Evolutionary conservation across 2,113 vertebrate species (phyloP).

Genomic region (Dasyprocta punctata): DNA sequence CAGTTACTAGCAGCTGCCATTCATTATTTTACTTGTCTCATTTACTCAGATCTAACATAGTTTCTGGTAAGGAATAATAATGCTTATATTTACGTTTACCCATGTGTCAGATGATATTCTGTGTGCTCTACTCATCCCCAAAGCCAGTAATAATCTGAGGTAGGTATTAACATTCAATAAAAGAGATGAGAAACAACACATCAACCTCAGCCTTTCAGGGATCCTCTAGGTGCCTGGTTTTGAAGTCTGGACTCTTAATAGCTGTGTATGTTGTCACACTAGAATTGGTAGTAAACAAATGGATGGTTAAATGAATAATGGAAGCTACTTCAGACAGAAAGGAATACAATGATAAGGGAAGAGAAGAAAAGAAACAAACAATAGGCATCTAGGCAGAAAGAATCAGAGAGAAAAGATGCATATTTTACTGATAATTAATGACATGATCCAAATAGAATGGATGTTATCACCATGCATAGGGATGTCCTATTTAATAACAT

Average conservation of each 20-base stretch:
- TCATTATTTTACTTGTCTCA: neutral
- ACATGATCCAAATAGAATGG: neutral
- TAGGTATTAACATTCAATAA: neutral
- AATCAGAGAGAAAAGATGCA: neutral
- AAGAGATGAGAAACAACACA: neutral
- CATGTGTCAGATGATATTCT: neutral
- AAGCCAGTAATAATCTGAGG: neutral
- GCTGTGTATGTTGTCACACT: neutral
- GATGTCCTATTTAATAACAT: neutral
- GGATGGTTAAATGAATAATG: neutral
- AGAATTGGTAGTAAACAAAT: neutral
- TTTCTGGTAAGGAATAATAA: neutral
- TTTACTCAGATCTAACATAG: neutral
- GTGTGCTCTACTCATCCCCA: neutral
- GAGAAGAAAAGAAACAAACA: neutral
- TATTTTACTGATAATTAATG: neutral
- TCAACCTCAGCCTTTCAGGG: neutral
- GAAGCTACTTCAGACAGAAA: neutral
- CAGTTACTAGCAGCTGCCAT: neutral
- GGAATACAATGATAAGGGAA: neutral
- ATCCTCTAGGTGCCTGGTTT: neutral
- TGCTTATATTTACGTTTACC: neutral
- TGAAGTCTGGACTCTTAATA: neutral
- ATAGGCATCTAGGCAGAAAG: neutral
- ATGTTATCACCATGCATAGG: neutral